Base-by-base conservation (phyloP, 2,888 invertebrate species). In the Lasioglossum pauxillum region DNA sequence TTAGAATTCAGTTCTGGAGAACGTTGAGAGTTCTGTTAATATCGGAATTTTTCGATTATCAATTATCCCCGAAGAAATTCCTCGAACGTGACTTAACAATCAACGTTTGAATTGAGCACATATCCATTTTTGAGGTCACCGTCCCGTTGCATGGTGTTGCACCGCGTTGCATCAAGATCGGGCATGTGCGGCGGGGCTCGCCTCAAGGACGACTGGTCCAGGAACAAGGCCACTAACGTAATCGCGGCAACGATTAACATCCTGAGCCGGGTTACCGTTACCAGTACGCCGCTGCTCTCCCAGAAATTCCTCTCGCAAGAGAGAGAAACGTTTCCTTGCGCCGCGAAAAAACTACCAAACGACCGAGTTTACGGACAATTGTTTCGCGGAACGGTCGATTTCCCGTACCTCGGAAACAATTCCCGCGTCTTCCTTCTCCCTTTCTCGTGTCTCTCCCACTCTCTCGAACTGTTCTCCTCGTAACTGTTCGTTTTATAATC, bases 181-280 rank as follows among this genome's bases (percentile, higher is more conserved):
- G 64, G 57, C 60, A 76, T 77, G 73, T 80, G 86, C 77, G 75
- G 41, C 53, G 31, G 16, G 31, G 16, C 38, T 84, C 85, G 31
- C 19, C 46, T 85, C 89, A 90, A 90, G 90, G 90, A 83, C 90
- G 85, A 84, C 89, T 53, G 74, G 85, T 90, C 38, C 16, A 38
- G 64, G 71, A 81, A 87, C 90, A 90, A 90, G 90, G 90, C 84
- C 87, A 78, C 71, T 57, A 72, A 44, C 84, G 75, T 77, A 83
- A 88, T 83, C 72, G 60, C 19, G 31, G 23, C 35, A 41, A 49
- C 73, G 83, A 76, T 86, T 80, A 86, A 78, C 74, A 27, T 69
- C 60, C 82, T 16, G 64, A 38, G 38, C 71, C 23, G 27, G 38
- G 38, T 67, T 38, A 87, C 78, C 83, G 87, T 88, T 72, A 64